phyloP scores from a whole-genome alignment of 2,888 invertebrate species.

The Lasioglossum marginatum region DNA sequence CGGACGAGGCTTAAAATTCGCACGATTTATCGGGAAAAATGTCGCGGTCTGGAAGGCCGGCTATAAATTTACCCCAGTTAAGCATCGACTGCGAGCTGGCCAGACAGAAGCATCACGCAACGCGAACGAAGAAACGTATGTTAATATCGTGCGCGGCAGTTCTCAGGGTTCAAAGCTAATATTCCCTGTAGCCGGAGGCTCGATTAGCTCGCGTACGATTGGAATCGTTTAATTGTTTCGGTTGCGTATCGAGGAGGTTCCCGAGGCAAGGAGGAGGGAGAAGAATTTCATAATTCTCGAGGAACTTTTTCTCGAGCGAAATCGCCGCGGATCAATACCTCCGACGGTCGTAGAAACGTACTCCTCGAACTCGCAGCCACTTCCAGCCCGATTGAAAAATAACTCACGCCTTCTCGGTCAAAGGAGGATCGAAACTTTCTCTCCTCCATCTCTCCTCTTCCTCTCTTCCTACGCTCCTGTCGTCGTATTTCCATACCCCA shows the following conservation, averaged over 20 bases:
- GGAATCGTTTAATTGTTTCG: slow-evolving; percentile 2
- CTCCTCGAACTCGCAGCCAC: slow-evolving; percentile 23
- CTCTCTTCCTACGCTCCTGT: neutral
- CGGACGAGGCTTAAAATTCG: neutral
- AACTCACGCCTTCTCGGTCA: slow-evolving; percentile 16
- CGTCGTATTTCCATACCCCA: neutral
- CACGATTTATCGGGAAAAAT: neutral
- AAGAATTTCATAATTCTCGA: slow-evolving; percentile 30
- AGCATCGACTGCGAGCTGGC: neutral
- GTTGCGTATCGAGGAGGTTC: neutral
- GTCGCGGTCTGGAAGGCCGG: neutral
- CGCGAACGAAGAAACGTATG: neutral
- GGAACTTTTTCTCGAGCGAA: slow-evolving; percentile 30
- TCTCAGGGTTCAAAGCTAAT: neutral
- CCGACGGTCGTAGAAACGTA: slow-evolving; percentile 12
- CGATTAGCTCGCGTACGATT: neutral
- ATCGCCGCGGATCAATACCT: slow-evolving; percentile 42
- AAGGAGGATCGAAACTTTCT: slow-evolving; percentile 4
- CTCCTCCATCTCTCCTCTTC: neutral
- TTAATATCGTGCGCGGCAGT: neutral
- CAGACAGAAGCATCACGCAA: neutral
- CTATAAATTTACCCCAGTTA: neutral
- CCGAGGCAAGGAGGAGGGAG: neutral
- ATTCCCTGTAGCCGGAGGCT: neutral
- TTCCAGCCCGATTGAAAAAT: slow-evolving; percentile 16